Base-by-base conservation (phyloP, 2,113 vertebrate species). In the Mirza zaza region DNA sequence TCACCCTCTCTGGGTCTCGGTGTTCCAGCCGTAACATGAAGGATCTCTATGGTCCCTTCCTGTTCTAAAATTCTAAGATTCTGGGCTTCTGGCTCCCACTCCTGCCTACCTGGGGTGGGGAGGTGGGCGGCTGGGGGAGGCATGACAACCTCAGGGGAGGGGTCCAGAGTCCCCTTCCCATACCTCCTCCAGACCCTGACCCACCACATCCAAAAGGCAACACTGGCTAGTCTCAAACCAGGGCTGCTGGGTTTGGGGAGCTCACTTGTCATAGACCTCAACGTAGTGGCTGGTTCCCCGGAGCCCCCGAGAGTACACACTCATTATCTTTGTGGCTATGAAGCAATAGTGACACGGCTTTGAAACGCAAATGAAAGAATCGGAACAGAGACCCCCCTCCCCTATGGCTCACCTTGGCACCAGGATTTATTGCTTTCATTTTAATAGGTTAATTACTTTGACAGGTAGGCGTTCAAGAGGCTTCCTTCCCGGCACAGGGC, bases 301-400 rank as follows among this genome's bases (percentile, higher is more conserved):
- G 87, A 97, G 96, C 84, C 93, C 95, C 92, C 87, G 92, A 94
- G 67, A 15, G 85, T 77, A 77, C 89, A 59, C 95, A 95, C 94
- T 98, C 97, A 97, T 97, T 96, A 91, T 92, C 85, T 95, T 96
- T 91, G 90, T 93, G 95, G 95, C 91, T 90, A 39, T 1, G 79
- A 96, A 96, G 97, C 79, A 91, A 76, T 63, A 84, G 67, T 96
- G 98, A 97, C 97, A 79, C 63, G 0, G 83, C 97, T 98, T 98
- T 97, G 97, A 98, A 98, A 98, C 96, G 91, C 81, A 97, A 97
- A 97, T 97, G 95, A 98, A 98, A 97, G 95, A 92, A 97, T 67
- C 95, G 67, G 90, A 76, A 80, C 21, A 36, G 83, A 94, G 61
- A 14, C 34, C 18, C 95, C 52, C 52, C 86, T n/a, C 94, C 45